Base-by-base conservation (phyloP, 2,888 invertebrate genomes). In the Pegoplata infirma region DNA sequence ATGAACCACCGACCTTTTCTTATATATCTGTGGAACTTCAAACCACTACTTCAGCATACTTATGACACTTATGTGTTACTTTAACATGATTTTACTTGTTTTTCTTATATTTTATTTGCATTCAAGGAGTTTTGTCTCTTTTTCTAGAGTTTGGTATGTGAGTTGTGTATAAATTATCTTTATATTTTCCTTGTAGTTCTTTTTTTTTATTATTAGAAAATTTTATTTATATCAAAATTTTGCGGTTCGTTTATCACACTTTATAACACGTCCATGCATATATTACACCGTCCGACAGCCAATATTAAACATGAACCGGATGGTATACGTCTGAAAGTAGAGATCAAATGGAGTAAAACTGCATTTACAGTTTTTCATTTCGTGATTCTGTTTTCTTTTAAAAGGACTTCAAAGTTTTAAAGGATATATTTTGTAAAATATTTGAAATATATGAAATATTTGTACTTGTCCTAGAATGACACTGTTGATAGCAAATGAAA, bases 61-160 rank as follows among this genome's bases (percentile, higher is more conserved):
- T n/a, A 74, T 74, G 67, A 61, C 67, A 74, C 74, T 74, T 67
- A 46, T 67, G 28, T 55, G 49, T 46, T 63, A 55, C 56, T 64
- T 7, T 56, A 63, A 63, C 55, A 72, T 63, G 36, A 47, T 36
- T 56, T 40, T 59, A n/a, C n/a, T n/a, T n/a, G n/a, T n/a, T n/a
- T n/a, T n/a, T n/a, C n/a, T n/a, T 21, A 5, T 40, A 40, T 23
- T 56, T 58, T 44, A 40, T 56, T 49, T 73, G 40, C 56, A 49
- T 58, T 61, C 51, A 53, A 61, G 61, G 49, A 32, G 8, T 51
- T 69, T 25, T 67, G 44, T 1, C 44, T 56, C 32, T 44, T 36
- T 2, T 25, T 46, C 23, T 44, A 44, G 10, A 25, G 4, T 19
- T n/a, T n/a, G n/a, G n/a, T 10, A 21, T 12, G 19, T 19, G 10